A percentile compares a stretch with the other conserved stretches of the same genome.
Evolutionary conservation across 2,797 vertebrate species (phyloP).

Genomic region (Lates japonicus): DNA sequence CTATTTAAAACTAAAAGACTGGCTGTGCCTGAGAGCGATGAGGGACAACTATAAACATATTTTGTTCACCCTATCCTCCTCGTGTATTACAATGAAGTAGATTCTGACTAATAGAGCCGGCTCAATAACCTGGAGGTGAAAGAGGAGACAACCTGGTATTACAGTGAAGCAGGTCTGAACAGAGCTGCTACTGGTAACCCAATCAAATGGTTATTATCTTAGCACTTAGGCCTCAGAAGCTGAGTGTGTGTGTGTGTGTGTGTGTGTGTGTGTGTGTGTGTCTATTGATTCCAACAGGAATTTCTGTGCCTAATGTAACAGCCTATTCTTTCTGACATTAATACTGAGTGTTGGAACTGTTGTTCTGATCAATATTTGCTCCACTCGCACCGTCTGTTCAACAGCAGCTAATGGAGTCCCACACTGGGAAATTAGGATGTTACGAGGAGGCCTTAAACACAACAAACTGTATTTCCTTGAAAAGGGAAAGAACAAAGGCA

Average conservation of each 20-base stretch:
- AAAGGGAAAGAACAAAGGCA: constrained; percentile 4
- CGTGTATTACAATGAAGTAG: constrained; percentile 50
- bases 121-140: constrained; percentile 69
- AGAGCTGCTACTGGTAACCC: constrained; percentile 76
- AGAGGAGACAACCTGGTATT: constrained; percentile 66
- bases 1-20: constrained; percentile 16
- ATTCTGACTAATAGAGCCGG: constrained; percentile 52
- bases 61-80: constrained; percentile 36
- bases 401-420: constrained; percentile 73
- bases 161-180: constrained; percentile 60
- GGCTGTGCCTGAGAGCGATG: constrained; percentile 6
- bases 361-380: constrained; percentile 66
- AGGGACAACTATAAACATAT: constrained; percentile 31
- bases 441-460: constrained; percentile 26
- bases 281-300: constrained; percentile 72
- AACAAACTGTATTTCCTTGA: constrained; percentile 9
- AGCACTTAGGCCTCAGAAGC: constrained; percentile 68
- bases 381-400: constrained; percentile 53
- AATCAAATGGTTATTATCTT: constrained; percentile 80
- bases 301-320: constrained; percentile 71
- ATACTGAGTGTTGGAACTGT: constrained; percentile 59
- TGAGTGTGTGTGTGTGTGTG: no score
- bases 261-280: constrained; percentile 33
- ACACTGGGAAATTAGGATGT: constrained; percentile 65
- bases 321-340: constrained; percentile 74